These are phyloP conservation scores for Temnothorax rugatulus DNA, from an alignment of 2,888 invertebrate genomes.

Conservation along the genomic window DNA sequence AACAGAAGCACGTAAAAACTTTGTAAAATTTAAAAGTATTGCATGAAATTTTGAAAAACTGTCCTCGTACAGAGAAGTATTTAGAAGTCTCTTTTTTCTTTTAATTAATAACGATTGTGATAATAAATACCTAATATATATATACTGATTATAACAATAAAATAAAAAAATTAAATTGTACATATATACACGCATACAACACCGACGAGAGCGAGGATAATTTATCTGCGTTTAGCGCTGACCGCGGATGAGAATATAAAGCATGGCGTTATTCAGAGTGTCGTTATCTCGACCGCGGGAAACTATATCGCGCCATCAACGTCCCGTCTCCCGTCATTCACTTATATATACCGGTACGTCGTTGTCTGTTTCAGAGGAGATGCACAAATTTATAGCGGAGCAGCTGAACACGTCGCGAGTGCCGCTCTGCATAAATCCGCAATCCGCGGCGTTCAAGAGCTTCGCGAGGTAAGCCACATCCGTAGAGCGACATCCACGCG, in stretches of 20 bases:
- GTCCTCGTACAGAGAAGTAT: no score
- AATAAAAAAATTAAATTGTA: constrained; percentile 2
- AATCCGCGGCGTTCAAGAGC: constrained; percentile 99
- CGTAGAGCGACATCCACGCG: constrained; percentile 56
- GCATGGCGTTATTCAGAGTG: constrained; percentile 6
- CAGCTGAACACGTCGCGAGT: constrained; percentile 98
- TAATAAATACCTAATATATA: background rate
- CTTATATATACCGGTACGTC: constrained; percentile 59
- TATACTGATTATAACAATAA: background rate
- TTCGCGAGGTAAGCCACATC: constrained; percentile 96
- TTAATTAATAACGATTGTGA: background rate
- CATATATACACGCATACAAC: no score
- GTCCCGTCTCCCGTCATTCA: constrained; percentile 1
- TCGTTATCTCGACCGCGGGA: constrained; percentile 21
- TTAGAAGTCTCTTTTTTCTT: background rate
- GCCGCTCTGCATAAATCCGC: constrained; percentile 99
- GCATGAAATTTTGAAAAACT: no score
- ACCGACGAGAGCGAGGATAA: background rate
- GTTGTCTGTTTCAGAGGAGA: constrained; percentile 93
- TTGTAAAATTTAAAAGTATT: background rate
- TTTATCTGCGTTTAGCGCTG: constrained; percentile 22
- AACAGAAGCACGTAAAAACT: background rate
- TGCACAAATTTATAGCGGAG: constrained; percentile 99
- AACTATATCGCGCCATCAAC: constrained; percentile 23
- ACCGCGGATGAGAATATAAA: constrained; percentile 13